Evolutionary conservation across 2,888 invertebrate species (phyloP), one percentile per base, ranked within the genome.

Genomic region (Troides oblongomaculatus): DNA sequence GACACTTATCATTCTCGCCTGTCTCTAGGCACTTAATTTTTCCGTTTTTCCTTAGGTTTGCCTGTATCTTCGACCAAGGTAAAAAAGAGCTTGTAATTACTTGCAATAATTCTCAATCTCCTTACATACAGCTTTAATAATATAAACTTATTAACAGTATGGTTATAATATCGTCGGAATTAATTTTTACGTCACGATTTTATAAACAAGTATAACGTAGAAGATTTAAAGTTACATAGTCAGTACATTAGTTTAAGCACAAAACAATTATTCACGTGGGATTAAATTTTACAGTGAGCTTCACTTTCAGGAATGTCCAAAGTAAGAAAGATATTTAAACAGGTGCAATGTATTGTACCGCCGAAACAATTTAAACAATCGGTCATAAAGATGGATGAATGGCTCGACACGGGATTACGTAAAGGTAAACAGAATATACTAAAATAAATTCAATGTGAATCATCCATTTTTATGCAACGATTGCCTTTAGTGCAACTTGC

Each of bases 371-470:
- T 46, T 46, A 57, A 61, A 69, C 69, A 62, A 62, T 57, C 64
- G 39, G 21, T 43, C 25, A 61, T 69, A 61, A 69, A 46, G 61
- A 64, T 65, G 62, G 69, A 69, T 65, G 36, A 69, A 69, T 62
- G 57, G 65, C 46, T 36, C 56, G 69, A 69, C 62, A 65, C 64
- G 61, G 61, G 39, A 64, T 43, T 61, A 61, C 62, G 57, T 46
- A 57, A 69, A 62, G 14, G 62, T 65, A 69, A 64, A 69, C 64
- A 69, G 65, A 53, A 46, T 36, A 21, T 21, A 58, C 61, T 57
- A 46, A 69, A 65, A 69, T 69, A 69, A 18, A 59, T 65, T 59
- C 58, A 60, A 68, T 10, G 62, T 68, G 63, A 64, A 50, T 68
- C 60, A 58, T 68, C 50, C 60, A 60, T 66, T 60, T 66, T 66